phyloP scores from a whole-genome alignment of 2,888 invertebrate genomes.

The Clistopyga incitator region DNA sequence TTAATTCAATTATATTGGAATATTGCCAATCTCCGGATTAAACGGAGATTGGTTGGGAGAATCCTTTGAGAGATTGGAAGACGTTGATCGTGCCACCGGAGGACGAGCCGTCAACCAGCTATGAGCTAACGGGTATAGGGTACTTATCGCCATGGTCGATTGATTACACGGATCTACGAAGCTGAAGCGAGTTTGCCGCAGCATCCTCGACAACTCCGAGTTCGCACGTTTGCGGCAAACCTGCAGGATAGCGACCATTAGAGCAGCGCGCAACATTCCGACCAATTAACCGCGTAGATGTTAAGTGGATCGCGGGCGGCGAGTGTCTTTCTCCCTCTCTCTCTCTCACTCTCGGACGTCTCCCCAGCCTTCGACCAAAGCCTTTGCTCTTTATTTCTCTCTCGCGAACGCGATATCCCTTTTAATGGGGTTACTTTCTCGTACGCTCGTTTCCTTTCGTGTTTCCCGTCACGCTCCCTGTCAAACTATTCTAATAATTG shows the following conservation, averaged over 20 bases:
- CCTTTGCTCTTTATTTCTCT: neutral
- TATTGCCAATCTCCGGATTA: neutral
- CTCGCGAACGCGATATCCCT: slow-evolving; percentile 55
- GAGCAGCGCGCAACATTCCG: slow-evolving; percentile 68
- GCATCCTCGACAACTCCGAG: slow-evolving; percentile 1
- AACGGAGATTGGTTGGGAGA: neutral
- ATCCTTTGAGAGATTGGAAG: slow-evolving; percentile 25
- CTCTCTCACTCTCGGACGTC: neutral
- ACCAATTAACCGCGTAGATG: slow-evolving; percentile 73
- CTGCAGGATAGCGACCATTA: slow-evolving; percentile 67
- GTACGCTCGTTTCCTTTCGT: slow-evolving; percentile 70
- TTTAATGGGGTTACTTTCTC: slow-evolving; percentile 70
- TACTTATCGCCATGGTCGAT: slow-evolving; percentile 53
- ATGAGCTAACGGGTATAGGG: slow-evolving; percentile 32
- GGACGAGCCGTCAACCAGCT: slow-evolving; percentile 1
- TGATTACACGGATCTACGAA: slow-evolving; percentile 35
- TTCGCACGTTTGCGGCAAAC: neutral
- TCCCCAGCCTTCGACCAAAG: neutral
- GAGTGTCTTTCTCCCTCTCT: neutral
- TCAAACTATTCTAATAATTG: slow-evolving; percentile 10
- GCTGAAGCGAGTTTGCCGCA: slow-evolving; percentile 2
- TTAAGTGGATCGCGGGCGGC: slow-evolving; percentile 61
- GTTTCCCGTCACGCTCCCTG: slow-evolving; percentile 58
- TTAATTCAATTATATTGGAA: neutral
- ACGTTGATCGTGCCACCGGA: slow-evolving; percentile 17